A percentile compares a stretch with the other conserved stretches of the same genome.
Evolutionary conservation across 2,113 vertebrate species (phyloP).

Genomic region (Rhabdornis inornatus): DNA sequence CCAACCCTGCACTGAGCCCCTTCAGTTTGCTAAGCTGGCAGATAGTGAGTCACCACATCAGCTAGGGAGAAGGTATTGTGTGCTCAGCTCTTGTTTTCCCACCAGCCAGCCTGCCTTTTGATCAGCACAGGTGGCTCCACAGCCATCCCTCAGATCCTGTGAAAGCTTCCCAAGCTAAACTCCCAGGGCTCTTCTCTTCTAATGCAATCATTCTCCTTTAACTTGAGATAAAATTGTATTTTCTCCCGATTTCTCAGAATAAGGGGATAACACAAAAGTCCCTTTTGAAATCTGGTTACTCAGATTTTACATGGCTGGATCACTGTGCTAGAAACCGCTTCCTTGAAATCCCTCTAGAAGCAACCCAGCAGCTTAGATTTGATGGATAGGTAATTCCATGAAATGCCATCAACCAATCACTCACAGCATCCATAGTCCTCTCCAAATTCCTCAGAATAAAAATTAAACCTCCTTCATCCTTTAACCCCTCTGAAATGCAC

Average conservation of each 20-base stretch:
- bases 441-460: neutral
- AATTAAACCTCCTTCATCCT: neutral
- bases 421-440: neutral
- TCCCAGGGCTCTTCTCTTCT: neutral
- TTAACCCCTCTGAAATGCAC: neutral
- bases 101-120: neutral
- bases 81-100: neutral
- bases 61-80: neutral
- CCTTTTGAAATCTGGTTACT: neutral
- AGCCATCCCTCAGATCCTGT: neutral
- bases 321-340: neutral
- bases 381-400: neutral
- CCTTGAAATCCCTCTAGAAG: neutral
- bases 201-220: neutral
- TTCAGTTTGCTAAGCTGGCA: neutral
- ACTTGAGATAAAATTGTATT: neutral
- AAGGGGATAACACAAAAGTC: neutral
- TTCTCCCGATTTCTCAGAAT: neutral
- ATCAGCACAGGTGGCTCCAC: neutral
- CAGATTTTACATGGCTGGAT: neutral
- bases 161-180: neutral
- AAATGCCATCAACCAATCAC: neutral
- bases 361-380: neutral
- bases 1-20: neutral
- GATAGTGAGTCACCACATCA: neutral